Evolutionary conservation across 2,888 invertebrate species (phyloP).

Genomic region (Parascotia fuliginaria): DNA sequence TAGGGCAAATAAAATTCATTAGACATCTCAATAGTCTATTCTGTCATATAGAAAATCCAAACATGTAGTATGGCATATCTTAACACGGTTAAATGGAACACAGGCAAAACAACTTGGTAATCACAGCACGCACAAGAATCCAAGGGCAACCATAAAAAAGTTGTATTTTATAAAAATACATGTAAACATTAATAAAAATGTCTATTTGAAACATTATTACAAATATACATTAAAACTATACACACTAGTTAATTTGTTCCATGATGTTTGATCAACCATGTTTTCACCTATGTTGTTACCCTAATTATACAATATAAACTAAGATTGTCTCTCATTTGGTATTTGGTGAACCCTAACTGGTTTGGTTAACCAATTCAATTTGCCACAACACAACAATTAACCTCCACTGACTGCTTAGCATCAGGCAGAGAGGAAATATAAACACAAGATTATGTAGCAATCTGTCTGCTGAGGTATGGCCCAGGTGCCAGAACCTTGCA

Average conservation of each 20-base stretch:
- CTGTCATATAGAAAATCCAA: slow-evolving; percentile 56
- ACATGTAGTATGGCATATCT: slow-evolving; percentile 54
- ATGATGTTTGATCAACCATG: background rate
- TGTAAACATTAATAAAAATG: slow-evolving; percentile 22
- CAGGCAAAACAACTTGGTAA: slow-evolving; percentile 29
- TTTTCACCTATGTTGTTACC: background rate
- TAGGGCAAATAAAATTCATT: slow-evolving; percentile 61
- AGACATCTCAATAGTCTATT: slow-evolving; percentile 67
- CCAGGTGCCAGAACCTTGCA: no score
- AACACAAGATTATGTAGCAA: no score
- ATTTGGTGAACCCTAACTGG: no score
- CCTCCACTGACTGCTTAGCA: no score
- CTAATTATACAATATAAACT: no score
- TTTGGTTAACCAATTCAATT: no score
- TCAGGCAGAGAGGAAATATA: no score
- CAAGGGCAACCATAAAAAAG: slow-evolving; percentile 33
- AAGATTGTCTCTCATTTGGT: no score
- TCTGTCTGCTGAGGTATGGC: no score
- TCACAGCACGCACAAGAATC: slow-evolving; percentile 46
- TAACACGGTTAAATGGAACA: slow-evolving; percentile 44
- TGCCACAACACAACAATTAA: no score
- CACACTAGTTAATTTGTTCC: slow-evolving; percentile 15
- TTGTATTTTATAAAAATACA: slow-evolving; percentile 50
- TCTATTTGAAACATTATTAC: slow-evolving; percentile 17
- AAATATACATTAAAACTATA: slow-evolving; percentile 25